phyloP scores from a whole-genome alignment of 2,113 vertebrate genomes.

The Anoura caudifer region DNA sequence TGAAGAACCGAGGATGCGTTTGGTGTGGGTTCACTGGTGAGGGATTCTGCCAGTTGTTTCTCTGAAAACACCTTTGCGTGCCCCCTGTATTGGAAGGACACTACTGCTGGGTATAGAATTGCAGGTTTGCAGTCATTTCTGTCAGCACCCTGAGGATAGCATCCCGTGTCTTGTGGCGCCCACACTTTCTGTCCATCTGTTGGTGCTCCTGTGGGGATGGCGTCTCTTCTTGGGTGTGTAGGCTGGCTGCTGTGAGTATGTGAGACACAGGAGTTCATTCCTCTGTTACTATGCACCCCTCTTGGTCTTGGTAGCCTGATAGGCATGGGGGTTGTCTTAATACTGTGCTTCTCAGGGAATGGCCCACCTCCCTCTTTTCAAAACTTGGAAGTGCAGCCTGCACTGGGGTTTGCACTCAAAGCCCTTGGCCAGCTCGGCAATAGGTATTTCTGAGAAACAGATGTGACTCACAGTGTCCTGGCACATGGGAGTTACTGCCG shows the following conservation, averaged over 20 bases:
- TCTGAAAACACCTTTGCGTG: neutral
- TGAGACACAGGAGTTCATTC: no score
- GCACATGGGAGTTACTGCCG: neutral
- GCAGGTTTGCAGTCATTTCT: no score
- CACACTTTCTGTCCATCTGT: neutral
- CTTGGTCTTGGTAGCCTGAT: neutral
- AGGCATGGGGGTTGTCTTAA: neutral
- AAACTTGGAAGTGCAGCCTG: neutral
- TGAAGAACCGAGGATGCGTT: neutral
- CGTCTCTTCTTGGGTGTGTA: rapidly evolving
- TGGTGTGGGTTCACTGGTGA: neutral
- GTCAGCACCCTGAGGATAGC: neutral
- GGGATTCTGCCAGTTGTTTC: neutral
- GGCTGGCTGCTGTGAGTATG: no score
- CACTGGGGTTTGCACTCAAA: neutral
- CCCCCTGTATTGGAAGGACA: neutral
- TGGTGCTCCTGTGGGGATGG: neutral
- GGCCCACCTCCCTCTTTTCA: neutral
- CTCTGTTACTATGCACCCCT: no score
- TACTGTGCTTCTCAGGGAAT: neutral
- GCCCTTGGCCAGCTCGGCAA: neutral
- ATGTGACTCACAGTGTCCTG: neutral
- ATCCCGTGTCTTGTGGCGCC: neutral
- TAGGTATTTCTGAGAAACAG: neutral
- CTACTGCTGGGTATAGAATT: neutral